These are phyloP conservation scores for Hemiscyllium ocellatum DNA, from an alignment of 2,113 vertebrate species.

Conservation along the genomic window DNA sequence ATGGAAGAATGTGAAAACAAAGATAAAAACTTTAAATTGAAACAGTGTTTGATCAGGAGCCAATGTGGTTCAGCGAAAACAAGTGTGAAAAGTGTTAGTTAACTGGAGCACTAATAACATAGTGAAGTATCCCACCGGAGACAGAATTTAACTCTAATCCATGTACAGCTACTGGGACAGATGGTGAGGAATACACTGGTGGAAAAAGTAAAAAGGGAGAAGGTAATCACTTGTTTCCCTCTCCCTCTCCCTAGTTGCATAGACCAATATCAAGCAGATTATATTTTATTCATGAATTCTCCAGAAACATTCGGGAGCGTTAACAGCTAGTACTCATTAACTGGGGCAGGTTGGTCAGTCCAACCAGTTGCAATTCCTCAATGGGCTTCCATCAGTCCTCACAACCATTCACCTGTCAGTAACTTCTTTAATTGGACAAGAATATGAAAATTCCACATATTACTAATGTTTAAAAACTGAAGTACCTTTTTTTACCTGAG, in stretches of 20 bases:
- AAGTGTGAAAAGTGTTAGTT: too few relatives aligned
- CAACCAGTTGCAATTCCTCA: background rate
- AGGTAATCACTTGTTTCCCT: background rate
- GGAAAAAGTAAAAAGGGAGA: background rate
- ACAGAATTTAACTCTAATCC: background rate
- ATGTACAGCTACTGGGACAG: background rate
- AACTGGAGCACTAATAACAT: too few relatives aligned
- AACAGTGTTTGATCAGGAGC: too few relatives aligned
- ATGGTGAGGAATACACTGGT: background rate
- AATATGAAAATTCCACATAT: background rate
- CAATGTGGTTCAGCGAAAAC: too few relatives aligned
- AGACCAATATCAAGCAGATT: background rate
- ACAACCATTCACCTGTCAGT: background rate
- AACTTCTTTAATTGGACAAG: background rate
- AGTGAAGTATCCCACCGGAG: too few relatives aligned
- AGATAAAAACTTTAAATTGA: too few relatives aligned
- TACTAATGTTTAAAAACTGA: background rate
- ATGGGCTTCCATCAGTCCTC: background rate
- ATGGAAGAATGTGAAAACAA: too few relatives aligned
- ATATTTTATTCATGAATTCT: background rate
- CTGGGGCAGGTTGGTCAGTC: background rate
- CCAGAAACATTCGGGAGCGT: background rate
- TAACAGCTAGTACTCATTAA: background rate
- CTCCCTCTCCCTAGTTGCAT: background rate
- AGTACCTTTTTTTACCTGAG: too few relatives aligned